These are phyloP conservation scores for Aspidiotus rigidus DNA, from an alignment of 2,888 invertebrate genomes.

Conservation along the genomic window DNA sequence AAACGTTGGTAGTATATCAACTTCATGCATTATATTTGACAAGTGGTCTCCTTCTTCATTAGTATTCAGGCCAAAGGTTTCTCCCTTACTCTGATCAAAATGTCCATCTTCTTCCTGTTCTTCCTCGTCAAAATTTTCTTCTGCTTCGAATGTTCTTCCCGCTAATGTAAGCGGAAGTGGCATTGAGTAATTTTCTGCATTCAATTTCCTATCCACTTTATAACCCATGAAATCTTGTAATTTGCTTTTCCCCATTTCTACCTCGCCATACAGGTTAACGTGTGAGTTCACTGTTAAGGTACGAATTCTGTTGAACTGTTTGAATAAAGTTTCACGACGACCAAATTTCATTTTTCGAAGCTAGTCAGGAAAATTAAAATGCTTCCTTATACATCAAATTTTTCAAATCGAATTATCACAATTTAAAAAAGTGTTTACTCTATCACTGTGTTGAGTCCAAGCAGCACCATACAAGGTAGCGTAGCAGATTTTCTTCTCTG, in stretches of 20 bases:
- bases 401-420: not conserved
- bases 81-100: no score
- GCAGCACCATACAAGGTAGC: constrained; percentile 16
- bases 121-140: no score
- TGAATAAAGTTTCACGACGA: constrained; percentile 8
- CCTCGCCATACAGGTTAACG: constrained; percentile 9
- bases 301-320: constrained; percentile 16
- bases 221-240: constrained; percentile 5
- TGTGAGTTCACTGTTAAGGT: not conserved
- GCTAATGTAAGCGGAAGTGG: no score
- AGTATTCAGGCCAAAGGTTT: no score
- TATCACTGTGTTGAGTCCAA: constrained; percentile 14
- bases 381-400: not conserved
- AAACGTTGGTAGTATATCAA: no score
- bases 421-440: not conserved
- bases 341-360: constrained; percentile 16
- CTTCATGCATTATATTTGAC: no score
- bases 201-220: not conserved
- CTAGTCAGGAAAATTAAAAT: not conserved
- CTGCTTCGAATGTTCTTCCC: no score
- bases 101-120: no score
- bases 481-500: constrained; percentile 6
- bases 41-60: no score
- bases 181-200: no score
- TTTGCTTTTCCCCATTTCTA: constrained; percentile 3